These are phyloP conservation scores for Monodelphis domestica DNA, from an alignment of 2,797 vertebrate species.

Conservation along the genomic window DNA sequence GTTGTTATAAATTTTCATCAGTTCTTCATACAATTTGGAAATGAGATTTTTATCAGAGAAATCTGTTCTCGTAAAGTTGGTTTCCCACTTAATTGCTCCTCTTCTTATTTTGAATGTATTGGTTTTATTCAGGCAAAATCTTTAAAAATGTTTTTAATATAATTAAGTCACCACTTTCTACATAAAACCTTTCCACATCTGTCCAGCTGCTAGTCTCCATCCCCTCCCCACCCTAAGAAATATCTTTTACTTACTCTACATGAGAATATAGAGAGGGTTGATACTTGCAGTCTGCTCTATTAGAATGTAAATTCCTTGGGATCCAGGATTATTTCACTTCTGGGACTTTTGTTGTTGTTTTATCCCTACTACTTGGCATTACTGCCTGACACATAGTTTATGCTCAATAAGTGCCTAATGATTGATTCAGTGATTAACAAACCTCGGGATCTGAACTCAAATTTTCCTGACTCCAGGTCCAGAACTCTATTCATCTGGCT, in stretches of 20 bases:
- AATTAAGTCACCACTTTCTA: neutral
- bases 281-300: neutral
- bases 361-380: neutral
- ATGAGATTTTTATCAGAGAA: neutral
- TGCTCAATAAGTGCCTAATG: neutral
- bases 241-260: neutral
- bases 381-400: neutral
- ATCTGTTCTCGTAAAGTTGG: neutral
- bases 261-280: neutral
- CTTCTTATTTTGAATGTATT: neutral
- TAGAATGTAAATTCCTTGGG: neutral
- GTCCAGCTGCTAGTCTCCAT: neutral
- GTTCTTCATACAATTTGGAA: neutral
- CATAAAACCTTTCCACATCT: neutral
- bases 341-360: neutral
- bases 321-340: neutral
- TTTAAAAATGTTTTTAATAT: neutral
- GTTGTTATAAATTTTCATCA: neutral
- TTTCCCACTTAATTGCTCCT: neutral
- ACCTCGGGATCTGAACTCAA: neutral
- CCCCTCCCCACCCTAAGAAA: neutral
- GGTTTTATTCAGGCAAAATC: neutral
- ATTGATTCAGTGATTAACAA: neutral
- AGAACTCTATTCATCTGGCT: neutral
- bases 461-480: neutral